Conservation (phyloP, 2,797 vertebrate species). For the Vireo griseus region DNA sequence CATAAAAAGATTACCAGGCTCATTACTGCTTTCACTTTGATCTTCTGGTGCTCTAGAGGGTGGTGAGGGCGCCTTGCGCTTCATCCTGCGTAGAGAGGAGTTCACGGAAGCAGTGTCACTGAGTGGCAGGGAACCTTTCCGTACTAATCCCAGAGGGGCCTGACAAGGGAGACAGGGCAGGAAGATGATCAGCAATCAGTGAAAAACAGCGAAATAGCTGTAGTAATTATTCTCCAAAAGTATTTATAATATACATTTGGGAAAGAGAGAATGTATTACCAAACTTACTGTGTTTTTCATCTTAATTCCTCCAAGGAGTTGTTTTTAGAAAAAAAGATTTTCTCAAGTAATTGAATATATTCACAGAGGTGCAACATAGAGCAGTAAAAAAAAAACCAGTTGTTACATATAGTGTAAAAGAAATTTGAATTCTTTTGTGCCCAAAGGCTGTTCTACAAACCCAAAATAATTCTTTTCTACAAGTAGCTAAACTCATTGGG, state of each 20-base stretch:
- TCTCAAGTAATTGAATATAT: not conserved
- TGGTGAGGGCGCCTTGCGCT: constrained; percentile 91
- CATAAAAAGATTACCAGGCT: constrained; percentile 62
- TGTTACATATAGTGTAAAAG: not conserved
- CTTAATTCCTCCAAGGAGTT: not conserved
- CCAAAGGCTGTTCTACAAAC: not conserved
- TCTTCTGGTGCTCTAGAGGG: constrained; percentile 74
- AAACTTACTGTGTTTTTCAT: not conserved
- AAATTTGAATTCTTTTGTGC: not conserved
- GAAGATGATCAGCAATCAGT: not conserved
- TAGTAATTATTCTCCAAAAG: not conserved
- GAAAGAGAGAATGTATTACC: not conserved
- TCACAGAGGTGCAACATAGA: not conserved
- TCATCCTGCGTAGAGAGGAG: constrained; percentile 87
- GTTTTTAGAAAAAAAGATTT: fast-evolving
- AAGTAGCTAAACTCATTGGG: not conserved
- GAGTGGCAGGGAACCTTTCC: constrained; percentile 71
- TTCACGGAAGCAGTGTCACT: constrained; percentile 72
- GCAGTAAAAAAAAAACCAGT: not conserved
- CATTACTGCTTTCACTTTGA: constrained; percentile 53
- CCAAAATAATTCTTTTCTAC: not conserved
- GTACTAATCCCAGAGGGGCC: constrained; percentile 29
- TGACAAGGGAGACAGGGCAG: not conserved
- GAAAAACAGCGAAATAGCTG: not conserved
- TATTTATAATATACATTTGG: not conserved